These are phyloP conservation scores for Echiichthys vipera DNA, from an alignment of 2,797 vertebrate genomes.

Conservation along the genomic window DNA sequence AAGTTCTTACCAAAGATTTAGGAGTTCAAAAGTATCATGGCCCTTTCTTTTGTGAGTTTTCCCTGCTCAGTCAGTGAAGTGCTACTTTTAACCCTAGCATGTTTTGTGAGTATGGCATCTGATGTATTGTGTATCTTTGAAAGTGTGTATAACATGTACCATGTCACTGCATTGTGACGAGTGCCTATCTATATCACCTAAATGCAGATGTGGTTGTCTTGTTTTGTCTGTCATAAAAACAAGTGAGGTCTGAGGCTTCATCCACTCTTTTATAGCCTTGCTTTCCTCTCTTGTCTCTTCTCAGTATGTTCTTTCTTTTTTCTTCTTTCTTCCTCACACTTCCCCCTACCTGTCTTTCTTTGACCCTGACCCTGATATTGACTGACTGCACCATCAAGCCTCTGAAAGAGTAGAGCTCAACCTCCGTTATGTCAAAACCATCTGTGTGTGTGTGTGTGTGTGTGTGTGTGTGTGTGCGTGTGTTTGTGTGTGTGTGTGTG, in stretches of 20 bases:
- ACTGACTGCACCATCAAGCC: conserved; percentile 49
- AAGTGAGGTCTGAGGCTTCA: background rate
- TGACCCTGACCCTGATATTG: conserved; percentile 53
- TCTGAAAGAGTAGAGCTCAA: conserved; percentile 53
- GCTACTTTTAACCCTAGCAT: background rate
- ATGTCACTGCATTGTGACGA: no score
- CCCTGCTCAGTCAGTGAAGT: background rate
- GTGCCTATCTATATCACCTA: background rate
- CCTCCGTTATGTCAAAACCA: conserved; percentile 44
- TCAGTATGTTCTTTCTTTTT: background rate
- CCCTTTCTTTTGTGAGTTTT: no score
- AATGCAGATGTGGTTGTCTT: background rate
- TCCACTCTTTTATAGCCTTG: background rate
- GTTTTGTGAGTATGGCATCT: background rate
- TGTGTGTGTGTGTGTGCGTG: conserved; percentile 15
- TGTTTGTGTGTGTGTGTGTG: conserved; percentile 31
- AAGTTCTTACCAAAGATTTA: no score
- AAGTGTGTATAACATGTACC: background rate
- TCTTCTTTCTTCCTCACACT: background rate
- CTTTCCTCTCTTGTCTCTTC: background rate
- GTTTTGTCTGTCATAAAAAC: background rate
- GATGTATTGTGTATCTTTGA: background rate
- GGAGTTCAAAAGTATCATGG: no score
- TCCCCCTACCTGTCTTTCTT: background rate
- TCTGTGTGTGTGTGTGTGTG: conserved; percentile 33